A percentile compares a stretch with the other conserved stretches of the same genome.
Evolutionary conservation across 2,888 invertebrate genomes (phyloP).

Genomic region (Spatulosminthurus flaviceps): DNA sequence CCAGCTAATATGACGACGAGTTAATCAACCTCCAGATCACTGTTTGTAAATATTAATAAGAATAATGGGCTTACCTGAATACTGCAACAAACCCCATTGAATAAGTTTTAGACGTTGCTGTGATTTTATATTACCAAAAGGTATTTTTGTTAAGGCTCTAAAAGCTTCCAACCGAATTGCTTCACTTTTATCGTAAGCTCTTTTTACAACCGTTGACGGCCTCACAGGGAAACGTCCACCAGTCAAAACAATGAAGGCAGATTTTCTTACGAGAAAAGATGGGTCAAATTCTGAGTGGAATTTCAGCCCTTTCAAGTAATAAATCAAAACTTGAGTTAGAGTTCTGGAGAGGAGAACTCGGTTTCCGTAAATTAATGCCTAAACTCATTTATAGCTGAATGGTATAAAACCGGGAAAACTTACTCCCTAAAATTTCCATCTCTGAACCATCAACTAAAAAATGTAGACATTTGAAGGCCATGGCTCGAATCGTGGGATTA

Average conservation of each 20-base stretch:
- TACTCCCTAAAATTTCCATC: conserved; percentile 35
- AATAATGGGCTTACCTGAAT: conserved; percentile 4
- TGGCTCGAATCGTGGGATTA: conserved; percentile 24
- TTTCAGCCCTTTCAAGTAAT: conserved; percentile 42
- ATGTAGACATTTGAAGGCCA: conserved; percentile 31
- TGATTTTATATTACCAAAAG: conserved; percentile 3
- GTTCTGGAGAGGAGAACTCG: too few species aligned
- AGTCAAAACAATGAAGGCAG: not conserved
- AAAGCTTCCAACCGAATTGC: conserved; percentile 26
- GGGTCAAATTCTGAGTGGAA: conserved; percentile 38
- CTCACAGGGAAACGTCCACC: not conserved
- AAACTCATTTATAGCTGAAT: not conserved
- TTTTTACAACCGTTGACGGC: conserved; percentile 14
- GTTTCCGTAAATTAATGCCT: too few species aligned
- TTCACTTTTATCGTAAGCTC: conserved; percentile 23
- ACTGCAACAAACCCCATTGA: conserved; percentile 39
- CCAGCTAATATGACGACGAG: too few species aligned
- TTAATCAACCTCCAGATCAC: too few species aligned
- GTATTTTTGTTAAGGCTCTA: conserved; percentile 27
- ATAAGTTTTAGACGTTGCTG: conserved; percentile 25
- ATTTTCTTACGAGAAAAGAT: conserved; percentile 8
- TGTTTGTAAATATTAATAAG: too few species aligned
- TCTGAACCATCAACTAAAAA: conserved; percentile 22
- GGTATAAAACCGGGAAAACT: conserved; percentile 27
- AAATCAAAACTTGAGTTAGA: too few species aligned